Evolutionary conservation across 1,140 invertebrate species (phyloP), one percentile per base, ranked within the genome.

Genomic region (Pemphigus obesinymphae): DNA sequence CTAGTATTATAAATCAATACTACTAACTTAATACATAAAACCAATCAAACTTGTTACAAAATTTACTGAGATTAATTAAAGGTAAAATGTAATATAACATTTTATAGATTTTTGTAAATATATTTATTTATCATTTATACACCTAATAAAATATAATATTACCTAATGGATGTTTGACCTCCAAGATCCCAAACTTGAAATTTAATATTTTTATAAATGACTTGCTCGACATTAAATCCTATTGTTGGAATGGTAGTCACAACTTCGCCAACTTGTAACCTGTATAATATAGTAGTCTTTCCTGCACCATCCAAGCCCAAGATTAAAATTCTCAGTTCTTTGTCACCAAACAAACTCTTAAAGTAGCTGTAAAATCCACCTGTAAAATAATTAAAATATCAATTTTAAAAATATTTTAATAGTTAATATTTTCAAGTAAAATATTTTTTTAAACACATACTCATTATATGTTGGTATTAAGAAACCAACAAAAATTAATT

Each of bases 221-320:
- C 96, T 92, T 97, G 95, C 88, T 97, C 96, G 85, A 98, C 96
- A 89, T 98, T 98, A 87, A 97, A 97, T n/a, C 96, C 96, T 87
- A 98, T 98, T 13, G 96, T 99, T 82, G 97, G 96, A 88, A 99
- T 98, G 34, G 98, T 99, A n/a, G 97, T 99, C 2, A 99, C 97
- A 68, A 99, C 97, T 90, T 99, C 97, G 29, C 98, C 98, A 83
- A 99, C 98, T 91, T 99, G 97, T 85, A 99, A 89, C 89, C 92
- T 89, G 88, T 99, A 99, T 58, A 99, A 89, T 89, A 99, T 99
- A 75, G 98, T 99, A 11, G 98, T 99, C 91, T 99, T 99, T 83
- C 97, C 96, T 86, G 96, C 96, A 81, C 97, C 97, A 88, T 99
- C 98, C 82, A 99, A 89, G 15, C 98, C 98, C 50, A 99, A 90